These are phyloP conservation scores for Trinorchestia longiramus DNA, from an alignment of 1,140 invertebrate genomes.

Conservation along the genomic window DNA sequence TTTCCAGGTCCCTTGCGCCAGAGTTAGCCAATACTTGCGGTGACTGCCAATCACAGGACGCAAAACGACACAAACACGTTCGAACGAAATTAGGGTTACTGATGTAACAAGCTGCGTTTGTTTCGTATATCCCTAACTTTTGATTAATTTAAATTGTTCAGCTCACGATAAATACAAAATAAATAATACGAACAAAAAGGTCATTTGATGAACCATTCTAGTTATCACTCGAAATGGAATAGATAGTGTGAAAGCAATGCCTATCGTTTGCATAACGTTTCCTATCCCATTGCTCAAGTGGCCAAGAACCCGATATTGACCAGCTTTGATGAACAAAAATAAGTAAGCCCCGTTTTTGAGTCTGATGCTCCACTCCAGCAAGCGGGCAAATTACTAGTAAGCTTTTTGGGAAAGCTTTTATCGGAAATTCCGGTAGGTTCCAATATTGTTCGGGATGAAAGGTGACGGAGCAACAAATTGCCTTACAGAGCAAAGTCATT, in stretches of 20 bases:
- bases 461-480: constrained; percentile 53
- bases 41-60: neutral
- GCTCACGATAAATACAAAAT: neutral
- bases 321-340: neutral
- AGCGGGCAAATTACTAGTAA: constrained; percentile 44
- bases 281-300: neutral
- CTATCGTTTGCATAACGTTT: neutral
- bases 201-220: neutral
- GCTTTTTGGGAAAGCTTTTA: constrained; percentile 9
- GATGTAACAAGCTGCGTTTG: neutral
- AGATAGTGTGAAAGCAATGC: neutral
- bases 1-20: neutral
- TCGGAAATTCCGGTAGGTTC: constrained; percentile 51
- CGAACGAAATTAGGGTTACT: neutral
- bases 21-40: neutral
- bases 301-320: neutral
- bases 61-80: neutral
- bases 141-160: neutral
- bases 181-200: neutral
- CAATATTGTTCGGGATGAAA: constrained; percentile 54
- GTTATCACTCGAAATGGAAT: neutral
- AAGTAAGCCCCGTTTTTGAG: neutral
- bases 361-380: constrained; percentile 11
- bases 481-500: constrained; percentile 41
- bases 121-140: neutral